Base-by-base conservation (phyloP, 2,888 invertebrate species). In the Phengaris arion region DNA sequence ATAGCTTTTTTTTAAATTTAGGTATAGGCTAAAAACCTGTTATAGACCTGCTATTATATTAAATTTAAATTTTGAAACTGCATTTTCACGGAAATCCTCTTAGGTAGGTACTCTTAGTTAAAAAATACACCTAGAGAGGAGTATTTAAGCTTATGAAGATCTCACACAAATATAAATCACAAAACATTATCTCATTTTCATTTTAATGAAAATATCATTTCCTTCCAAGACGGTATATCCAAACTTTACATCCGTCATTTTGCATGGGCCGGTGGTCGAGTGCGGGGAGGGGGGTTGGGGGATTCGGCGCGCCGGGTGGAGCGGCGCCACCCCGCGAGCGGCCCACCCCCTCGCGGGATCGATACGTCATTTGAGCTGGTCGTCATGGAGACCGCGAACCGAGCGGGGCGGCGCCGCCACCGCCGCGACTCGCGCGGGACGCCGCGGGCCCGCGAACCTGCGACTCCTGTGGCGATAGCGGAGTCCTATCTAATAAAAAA, bases 361-460 rank as follows among this genome's bases (percentile, higher is more conserved):
- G 92, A 93, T 93, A 93, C 93, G 93, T 93, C 93, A 93, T 93
- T 93, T 91, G 92, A 93, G 93, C 91, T 87, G 93, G 94, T 94
- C 90, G 90, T 93, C 93, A 93, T 94, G 93, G 93, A 92, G 89
- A 94, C 94, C 93, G 93, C 93, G 93, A 91, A 89, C 88, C 85
- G 91, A 89, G 92, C 92, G 92, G 91, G 92, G 92, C 90, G 92
- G 91, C 91, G 92, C 91, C 91, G 89, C 90, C 89, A 87, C 87
- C 86, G 86, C 86, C 88, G 85, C 84, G 85, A 85, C 87, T 84
- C 84, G 87, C 87, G 89, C 89, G 88, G 87, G 87, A 85, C 88
- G 86, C 85, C 86, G 86, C 87, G 86, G 85, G 79, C 77, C 77
- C 79, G 78, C 77, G 77, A 78, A 77, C 77, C 76, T 78, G 77